Conservation (phyloP, 30 jellyfish, hydroid and myxozoan genomes). For the Turritopsis dohrnii region DNA sequence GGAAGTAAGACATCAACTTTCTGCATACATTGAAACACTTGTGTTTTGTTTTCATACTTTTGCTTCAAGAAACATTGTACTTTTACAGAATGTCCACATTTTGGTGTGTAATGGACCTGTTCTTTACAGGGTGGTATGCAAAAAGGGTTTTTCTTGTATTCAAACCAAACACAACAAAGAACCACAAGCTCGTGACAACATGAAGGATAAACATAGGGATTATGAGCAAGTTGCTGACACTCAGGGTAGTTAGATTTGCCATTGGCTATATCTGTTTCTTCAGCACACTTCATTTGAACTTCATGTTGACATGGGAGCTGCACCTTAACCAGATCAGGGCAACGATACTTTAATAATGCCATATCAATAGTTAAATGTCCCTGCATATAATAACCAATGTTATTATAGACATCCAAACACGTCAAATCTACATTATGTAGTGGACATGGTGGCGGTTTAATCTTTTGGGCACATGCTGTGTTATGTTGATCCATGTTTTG, state of each 20-base stretch:
- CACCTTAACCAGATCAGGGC: constrained; percentile 11
- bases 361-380: background rate
- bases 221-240: constrained; percentile 7
- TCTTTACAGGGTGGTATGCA: constrained; percentile 3
- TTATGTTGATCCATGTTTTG: constrained; percentile 9
- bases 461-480: background rate
- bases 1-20: constrained; percentile 10
- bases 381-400: background rate
- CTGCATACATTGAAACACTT: constrained; percentile 2
- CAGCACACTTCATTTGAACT: constrained; percentile 15
- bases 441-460: constrained; percentile 25
- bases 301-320: constrained; percentile 25
- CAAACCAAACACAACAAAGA: constrained; percentile 22
- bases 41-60: constrained; percentile 10
- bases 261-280: constrained; percentile 20
- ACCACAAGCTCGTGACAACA: constrained; percentile 20
- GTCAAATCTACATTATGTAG: background rate
- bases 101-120: constrained; percentile 7
- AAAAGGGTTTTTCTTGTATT: constrained; percentile 5
- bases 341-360: constrained; percentile 3
- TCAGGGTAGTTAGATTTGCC: constrained; percentile 23
- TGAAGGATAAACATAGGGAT: background rate
- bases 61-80: constrained; percentile 18
- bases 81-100: constrained; percentile 1
- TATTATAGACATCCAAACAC: constrained; percentile 5